phyloP scores from a whole-genome alignment of 1,140 invertebrate species.

The Cyclargus thomasi region DNA sequence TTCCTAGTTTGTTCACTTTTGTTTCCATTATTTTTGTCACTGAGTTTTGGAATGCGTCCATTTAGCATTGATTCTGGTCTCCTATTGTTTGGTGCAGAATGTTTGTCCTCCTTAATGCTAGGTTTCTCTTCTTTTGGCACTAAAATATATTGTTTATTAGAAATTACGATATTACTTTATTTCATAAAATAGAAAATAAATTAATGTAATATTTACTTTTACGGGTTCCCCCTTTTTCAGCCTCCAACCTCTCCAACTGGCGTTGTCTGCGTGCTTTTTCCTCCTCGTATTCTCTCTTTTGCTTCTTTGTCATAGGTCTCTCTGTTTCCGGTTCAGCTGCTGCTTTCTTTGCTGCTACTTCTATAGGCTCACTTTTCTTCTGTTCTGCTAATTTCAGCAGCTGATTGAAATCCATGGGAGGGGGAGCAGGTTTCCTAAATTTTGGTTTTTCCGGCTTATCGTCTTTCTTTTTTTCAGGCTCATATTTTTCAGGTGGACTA shows the following conservation, averaged over 20 bases:
- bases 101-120: constrained; percentile 36
- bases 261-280: constrained; percentile 69
- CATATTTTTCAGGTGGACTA: constrained; percentile 59
- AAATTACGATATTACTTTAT: constrained; percentile 12
- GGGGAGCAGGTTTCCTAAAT: constrained; percentile 75
- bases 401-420: constrained; percentile 83
- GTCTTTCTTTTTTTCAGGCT: constrained; percentile 68
- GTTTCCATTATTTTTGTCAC: constrained; percentile 43
- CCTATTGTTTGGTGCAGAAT: constrained; percentile 18
- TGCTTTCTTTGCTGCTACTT: constrained; percentile 78
- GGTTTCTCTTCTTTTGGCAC: constrained; percentile 38
- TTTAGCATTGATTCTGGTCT: constrained; percentile 47
- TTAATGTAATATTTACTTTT: constrained; percentile 35
- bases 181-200: constrained; percentile 7
- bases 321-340: constrained; percentile 77
- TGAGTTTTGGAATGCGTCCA: constrained; percentile 72
- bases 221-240: constrained; percentile 39
- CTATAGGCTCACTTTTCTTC: constrained; percentile 87
- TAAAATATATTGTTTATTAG: constrained; percentile 26
- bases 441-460: constrained; percentile 77
- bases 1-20: constrained; percentile 32
- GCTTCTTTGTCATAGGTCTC: constrained; percentile 85
- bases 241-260: constrained; percentile 59
- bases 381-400: constrained; percentile 87
- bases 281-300: constrained; percentile 83